Evolutionary conservation across 1,140 invertebrate species (phyloP), one percentile per base, ranked within the genome.

Genomic region (Cydia splendana): DNA sequence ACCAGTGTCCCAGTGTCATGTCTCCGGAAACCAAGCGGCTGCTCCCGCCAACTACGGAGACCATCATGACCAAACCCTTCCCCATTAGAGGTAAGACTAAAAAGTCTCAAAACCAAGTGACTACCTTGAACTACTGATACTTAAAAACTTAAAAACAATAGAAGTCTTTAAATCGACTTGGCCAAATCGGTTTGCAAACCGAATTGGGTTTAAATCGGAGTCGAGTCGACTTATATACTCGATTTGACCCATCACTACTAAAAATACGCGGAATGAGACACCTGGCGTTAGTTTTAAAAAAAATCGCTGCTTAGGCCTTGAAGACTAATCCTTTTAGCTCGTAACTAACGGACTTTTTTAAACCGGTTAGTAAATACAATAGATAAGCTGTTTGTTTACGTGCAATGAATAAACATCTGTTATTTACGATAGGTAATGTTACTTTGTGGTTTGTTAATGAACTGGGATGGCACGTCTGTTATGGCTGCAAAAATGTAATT

Each of bases 61-160:
- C 96, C 15, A 96, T 97, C 71, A 96, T 97, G 94, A 97, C 97
- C 10, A 97, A 97, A 93, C 96, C 96, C 51, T 97, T 97, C 88
- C 97, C 96, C 20, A 96, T 97, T 75, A 94, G 96, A 94, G 96
- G 96, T 95, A 94, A 94, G 85, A 83, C 76, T 79, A 75, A 53
- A 73, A 76, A 30, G 30, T 30, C 4, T 30, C 24, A 24, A 24
- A 24, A 24, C 1, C 24, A 24, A 24, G 24, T 24, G 24, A 24
- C 24, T 24, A 24, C 24, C 24, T 24, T 24, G 24, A 24, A 24
- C 0, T 24, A 24, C 24, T 24, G 24, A 24, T 24, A 24, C 24
- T 24, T 24, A 2, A 24, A 24, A 24, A 24, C 24, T 24, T 24
- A 2, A 24, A 24, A 24, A 24, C 0, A 24, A 24, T 24, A 24